phyloP scores from a whole-genome alignment of 2,797 vertebrate genomes.

The Arrhamphus sclerolepis region DNA sequence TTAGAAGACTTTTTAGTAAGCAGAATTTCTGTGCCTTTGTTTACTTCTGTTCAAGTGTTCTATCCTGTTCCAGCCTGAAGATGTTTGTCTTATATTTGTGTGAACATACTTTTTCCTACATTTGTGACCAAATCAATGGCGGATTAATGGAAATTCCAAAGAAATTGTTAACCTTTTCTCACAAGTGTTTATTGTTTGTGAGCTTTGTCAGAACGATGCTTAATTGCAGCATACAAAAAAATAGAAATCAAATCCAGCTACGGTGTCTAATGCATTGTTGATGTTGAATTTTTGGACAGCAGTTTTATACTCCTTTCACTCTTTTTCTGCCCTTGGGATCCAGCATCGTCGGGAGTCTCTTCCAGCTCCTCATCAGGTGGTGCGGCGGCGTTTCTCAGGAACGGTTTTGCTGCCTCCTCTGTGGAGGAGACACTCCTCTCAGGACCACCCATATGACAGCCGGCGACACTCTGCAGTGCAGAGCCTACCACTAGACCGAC shows the following conservation, averaged over 20 bases:
- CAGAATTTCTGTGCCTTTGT: too few relatives aligned
- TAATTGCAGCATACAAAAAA: too few relatives aligned
- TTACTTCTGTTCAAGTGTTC: too few relatives aligned
- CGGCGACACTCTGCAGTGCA: slow-evolving; percentile 11
- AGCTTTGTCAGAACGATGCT: too few relatives aligned
- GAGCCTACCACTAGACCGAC: slow-evolving; percentile 59
- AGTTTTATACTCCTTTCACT: background rate
- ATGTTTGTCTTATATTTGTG: background rate
- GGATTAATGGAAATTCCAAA: too few relatives aligned
- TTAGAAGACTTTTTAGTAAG: too few relatives aligned
- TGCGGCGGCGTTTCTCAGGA: slow-evolving; percentile 85
- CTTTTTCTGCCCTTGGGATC: background rate
- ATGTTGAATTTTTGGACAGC: background rate
- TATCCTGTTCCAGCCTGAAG: too few relatives aligned
- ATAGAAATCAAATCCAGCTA: too few relatives aligned
- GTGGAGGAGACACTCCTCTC: slow-evolving; percentile 72
- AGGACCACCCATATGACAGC: slow-evolving; percentile 60
- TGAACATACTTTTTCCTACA: background rate
- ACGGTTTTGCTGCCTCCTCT: slow-evolving; percentile 80
- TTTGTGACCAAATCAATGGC: background rate
- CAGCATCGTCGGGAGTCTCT: slow-evolving; percentile 74
- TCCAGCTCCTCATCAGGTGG: slow-evolving; percentile 50
- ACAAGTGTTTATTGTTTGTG: background rate
- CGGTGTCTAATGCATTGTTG: background rate
- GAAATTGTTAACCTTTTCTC: background rate